Base-by-base conservation (phyloP, 2,888 invertebrate species). In the Gibbula magus region DNA sequence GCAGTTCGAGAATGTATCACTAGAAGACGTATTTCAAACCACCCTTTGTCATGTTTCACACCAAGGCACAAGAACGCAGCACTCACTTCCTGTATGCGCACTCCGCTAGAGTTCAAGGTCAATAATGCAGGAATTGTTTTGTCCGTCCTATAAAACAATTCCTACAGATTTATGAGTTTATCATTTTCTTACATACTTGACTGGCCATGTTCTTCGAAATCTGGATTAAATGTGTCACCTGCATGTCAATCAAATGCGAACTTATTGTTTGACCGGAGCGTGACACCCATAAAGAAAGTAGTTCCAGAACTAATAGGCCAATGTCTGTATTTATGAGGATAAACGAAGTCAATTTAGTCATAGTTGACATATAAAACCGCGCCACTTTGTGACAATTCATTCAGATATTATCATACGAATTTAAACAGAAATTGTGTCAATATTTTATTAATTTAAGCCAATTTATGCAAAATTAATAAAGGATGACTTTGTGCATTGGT, bases 261-360 rank as follows among this genome's bases (percentile, higher is more conserved):
- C 70, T 70, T 70, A 32, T 39, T 39, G 35, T 35, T 70, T 70
- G 70, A 32, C 29, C 70, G 29, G 16, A 18, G 8, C 8, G 18
- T 70, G 70, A 70, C 70, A 35, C 70, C 70, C 5, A 32, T 70
- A n/a, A 67, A 39, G 35, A 35, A 70, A 70, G 35, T 32, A 39
- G 70, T 29, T 39, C 70, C 25, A 29, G 39, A 8, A 25, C 20
- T 52, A 8, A n/a, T 56, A 7, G 56, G 20, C 3, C 20, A 22
- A n/a, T n/a, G 25, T n/a, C 22, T 56, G 7, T 20, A 56, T 56
- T 56, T 25, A 56, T 25, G 56, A 56, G 1, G 8, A 56, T 56
- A 56, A 56, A 56, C 45, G 5, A 45, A 45, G 45, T 45, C 45
- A 45, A 45, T 45, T 45, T 45, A 45, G 45, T 45, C 45, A 5